Base-by-base conservation (phyloP, 2,888 invertebrate genomes). In the Argyresthia albistria region DNA sequence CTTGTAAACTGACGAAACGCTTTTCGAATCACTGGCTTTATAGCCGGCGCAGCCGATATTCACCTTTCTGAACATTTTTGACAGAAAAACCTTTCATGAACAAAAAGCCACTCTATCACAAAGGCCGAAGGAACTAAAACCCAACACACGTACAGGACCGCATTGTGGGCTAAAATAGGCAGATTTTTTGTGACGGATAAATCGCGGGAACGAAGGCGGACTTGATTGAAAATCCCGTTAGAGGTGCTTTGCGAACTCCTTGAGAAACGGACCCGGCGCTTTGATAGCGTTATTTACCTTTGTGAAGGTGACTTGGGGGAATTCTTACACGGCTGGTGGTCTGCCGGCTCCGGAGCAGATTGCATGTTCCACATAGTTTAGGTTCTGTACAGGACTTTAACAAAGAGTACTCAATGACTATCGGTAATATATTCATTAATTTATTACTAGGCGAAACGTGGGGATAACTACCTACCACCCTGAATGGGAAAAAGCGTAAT, bases 11-110 rank as follows among this genome's bases (percentile, higher is more conserved):
- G 73, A 73, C 65, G 71, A 68, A 77, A 73, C 69, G 73, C 71
- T 76, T 67, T 66, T 69, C 70, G 72, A 76, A 76, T 78, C 76
- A 78, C 77, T 77, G 76, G 70, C 67, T 78, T 78, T 78, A 78
- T 73, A 65, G 70, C 69, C 60, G 69, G 60, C 70, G 69, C 69
- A 68, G 64, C 70, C 71, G 67, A 77, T 76, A 76, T 78, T 74
- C 73, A 78, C 76, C 74, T 74, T 69, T 63, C 63, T 59, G 63
- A 69, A 45, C 6, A 16, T 45, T 45, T 45, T 16, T 16, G 45
- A 45, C 12, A 53, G 54, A 54, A 47, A 58, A 59, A 60, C 57
- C 54, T 36, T 42, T 4, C 14, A 10, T 55, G 49, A 50, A 39
- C 56, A 1, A 70, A 69, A 67, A 54, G 62, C 56, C 56, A 59